Evolutionary conservation across 35 echinoderm and acorn worm species (phyloP).

Genomic region (Apostichopus japonicus): DNA sequence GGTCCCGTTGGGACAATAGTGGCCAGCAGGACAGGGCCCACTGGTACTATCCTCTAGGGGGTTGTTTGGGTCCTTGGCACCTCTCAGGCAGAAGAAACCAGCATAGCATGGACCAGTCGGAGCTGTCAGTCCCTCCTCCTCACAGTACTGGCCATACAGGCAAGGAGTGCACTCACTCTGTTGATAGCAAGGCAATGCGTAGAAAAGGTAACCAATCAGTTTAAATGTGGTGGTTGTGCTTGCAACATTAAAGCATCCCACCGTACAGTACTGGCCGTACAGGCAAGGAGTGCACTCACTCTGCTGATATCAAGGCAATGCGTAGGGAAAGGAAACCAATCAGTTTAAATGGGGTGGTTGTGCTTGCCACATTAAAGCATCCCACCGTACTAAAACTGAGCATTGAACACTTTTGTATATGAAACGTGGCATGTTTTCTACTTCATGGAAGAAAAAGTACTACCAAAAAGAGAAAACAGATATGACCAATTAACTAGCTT

Average conservation of each 20-base stretch:
- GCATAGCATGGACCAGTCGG: conserved; percentile 83
- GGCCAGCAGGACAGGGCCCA: conserved; percentile 82
- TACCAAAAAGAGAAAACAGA: too few species aligned
- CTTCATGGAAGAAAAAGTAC: too few species aligned
- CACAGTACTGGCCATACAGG: conserved; percentile 89
- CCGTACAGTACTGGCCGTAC: conserved; percentile 83
- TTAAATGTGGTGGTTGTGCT: background rate
- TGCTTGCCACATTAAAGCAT: too few species aligned
- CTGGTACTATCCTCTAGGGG: conserved; percentile 76
- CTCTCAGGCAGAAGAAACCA: conserved; percentile 91
- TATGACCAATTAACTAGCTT: too few species aligned
- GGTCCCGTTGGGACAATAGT: conserved; percentile 90
- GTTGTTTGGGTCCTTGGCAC: conserved; percentile 89
- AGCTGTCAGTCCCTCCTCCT: conserved; percentile 61
- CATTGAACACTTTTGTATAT: too few species aligned
- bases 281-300: conserved; percentile 88
- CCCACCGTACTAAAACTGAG: conserved; percentile 40
- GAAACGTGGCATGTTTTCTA: too few species aligned
- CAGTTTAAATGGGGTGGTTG: background rate
- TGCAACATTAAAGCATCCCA: background rate
- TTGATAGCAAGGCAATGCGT: background rate
- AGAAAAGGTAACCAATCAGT: background rate
- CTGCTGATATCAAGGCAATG: conserved; percentile 44
- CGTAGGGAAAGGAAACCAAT: background rate
- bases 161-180: conserved; percentile 90